These are phyloP conservation scores for Alloplasta piceator DNA, from an alignment of 2,888 invertebrate species.

Conservation along the genomic window DNA sequence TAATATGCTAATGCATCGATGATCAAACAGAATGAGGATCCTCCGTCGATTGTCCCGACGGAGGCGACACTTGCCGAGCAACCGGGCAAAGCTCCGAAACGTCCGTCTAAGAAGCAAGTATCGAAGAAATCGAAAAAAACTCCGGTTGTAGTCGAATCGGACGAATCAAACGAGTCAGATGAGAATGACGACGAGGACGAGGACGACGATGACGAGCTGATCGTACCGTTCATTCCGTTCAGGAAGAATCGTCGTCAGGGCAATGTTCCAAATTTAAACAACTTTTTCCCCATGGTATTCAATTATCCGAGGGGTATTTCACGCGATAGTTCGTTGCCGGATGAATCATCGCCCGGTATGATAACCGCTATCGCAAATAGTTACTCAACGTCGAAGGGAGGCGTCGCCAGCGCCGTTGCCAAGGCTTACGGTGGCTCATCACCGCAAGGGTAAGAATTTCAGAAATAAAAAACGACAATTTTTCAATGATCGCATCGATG, in stretches of 20 bases:
- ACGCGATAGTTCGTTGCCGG: conserved; percentile 75
- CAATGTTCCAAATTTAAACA: conserved; percentile 82
- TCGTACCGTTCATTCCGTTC: conserved; percentile 71
- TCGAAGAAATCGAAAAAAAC: conserved; percentile 75
- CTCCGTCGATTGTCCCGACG: neutral
- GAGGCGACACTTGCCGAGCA: conserved; percentile 45
- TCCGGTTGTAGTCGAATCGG: conserved; percentile 65
- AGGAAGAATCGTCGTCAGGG: conserved; percentile 77
- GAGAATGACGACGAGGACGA: conserved; percentile 85
- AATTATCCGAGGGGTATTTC: conserved; percentile 83
- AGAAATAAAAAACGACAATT: neutral
- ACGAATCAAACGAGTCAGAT: conserved; percentile 59
- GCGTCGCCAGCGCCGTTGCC: conserved; percentile 89
- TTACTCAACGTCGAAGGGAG: conserved; percentile 89
- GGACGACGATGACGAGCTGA: conserved; percentile 76
- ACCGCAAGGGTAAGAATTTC: conserved; percentile 80
- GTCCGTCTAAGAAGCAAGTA: conserved; percentile 48
- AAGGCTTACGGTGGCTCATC: conserved; percentile 88
- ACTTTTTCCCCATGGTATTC: conserved; percentile 89
- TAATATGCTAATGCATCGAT: neutral
- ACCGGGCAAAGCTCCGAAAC: conserved; percentile 70
- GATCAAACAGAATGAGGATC: neutral
- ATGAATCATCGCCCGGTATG: conserved; percentile 84
- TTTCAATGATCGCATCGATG: neutral
- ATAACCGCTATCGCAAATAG: conserved; percentile 90